Percentiles rank a stretch among this genome's conserved stretches.
phyloP scores from a whole-genome alignment of 2,113 vertebrate species.

The Aldabrachelys gigantea region DNA sequence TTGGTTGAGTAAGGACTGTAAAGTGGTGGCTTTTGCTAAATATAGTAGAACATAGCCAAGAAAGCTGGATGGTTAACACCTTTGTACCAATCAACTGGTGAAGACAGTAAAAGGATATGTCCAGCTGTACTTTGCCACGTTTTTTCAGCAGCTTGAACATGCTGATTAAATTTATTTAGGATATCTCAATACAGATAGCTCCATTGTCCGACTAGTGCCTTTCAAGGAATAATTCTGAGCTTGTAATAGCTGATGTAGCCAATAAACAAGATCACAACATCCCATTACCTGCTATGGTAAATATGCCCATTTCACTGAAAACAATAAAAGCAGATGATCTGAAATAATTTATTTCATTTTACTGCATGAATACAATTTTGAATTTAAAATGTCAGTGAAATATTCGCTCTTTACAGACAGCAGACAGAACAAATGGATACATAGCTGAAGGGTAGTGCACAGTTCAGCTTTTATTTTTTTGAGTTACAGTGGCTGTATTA shows the following conservation, averaged over 20 bases:
- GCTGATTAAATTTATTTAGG: background rate
- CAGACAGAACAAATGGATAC: background rate
- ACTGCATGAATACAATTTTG: conserved; percentile 42
- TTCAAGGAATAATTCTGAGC: background rate
- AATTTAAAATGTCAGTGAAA: background rate
- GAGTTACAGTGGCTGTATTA: background rate
- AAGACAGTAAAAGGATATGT: background rate
- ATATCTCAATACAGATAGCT: background rate
- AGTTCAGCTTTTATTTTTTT: background rate
- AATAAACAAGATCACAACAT: conserved; percentile 25
- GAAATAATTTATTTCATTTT: conserved; percentile 44
- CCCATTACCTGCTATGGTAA: conserved; percentile 23
- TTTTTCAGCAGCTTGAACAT: background rate
- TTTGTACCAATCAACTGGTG: background rate
- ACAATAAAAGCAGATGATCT: background rate
- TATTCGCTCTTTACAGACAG: background rate
- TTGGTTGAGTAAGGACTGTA: background rate
- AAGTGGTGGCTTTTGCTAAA: accelerated
- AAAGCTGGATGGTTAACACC: conserved; percentile 27
- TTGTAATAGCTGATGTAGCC: background rate
- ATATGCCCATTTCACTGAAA: conserved; percentile 19
- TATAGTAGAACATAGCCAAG: conserved; percentile 38
- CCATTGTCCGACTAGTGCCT: background rate
- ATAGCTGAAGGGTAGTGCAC: background rate
- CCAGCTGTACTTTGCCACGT: background rate